A percentile compares a stretch with the other conserved stretches of the same genome.
phyloP scores from a whole-genome alignment of 2,888 invertebrate genomes.

The Branchipolynoe longqiensis region DNA sequence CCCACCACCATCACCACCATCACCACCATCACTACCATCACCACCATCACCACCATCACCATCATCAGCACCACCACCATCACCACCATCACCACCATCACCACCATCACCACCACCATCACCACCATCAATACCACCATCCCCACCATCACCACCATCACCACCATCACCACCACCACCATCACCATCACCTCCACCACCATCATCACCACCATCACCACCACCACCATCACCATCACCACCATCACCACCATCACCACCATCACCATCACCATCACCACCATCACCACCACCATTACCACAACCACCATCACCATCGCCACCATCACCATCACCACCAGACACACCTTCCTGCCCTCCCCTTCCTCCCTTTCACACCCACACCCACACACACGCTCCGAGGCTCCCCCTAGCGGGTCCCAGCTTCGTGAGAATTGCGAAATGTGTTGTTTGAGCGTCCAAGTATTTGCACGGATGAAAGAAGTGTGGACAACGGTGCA shows the following conservation, averaged over 20 bases:
- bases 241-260: background rate
- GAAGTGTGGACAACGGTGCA: background rate
- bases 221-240: background rate
- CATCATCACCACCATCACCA: background rate
- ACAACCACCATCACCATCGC: too few species aligned
- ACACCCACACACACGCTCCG: too few species aligned
- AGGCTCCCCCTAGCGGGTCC: background rate
- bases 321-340: too few species aligned
- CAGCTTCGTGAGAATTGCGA: background rate
- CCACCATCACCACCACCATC: background rate
- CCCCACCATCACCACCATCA: background rate
- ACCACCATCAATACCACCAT: background rate
- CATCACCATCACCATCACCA: background rate
- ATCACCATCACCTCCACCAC: background rate
- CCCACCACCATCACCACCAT: background rate
- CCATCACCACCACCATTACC: background rate
- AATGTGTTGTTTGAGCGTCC: conserved; percentile 2
- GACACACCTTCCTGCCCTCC: too few species aligned
- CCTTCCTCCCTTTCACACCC: too few species aligned
- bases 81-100: background rate
- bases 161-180: background rate
- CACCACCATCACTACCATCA: background rate
- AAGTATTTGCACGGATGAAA: conserved; percentile 22
- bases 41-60: background rate
- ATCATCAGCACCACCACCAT: background rate